Evolutionary conservation across 2,888 invertebrate genomes (phyloP), one percentile per base, ranked within the genome.

Genomic region (Matsumyia berberina): DNA sequence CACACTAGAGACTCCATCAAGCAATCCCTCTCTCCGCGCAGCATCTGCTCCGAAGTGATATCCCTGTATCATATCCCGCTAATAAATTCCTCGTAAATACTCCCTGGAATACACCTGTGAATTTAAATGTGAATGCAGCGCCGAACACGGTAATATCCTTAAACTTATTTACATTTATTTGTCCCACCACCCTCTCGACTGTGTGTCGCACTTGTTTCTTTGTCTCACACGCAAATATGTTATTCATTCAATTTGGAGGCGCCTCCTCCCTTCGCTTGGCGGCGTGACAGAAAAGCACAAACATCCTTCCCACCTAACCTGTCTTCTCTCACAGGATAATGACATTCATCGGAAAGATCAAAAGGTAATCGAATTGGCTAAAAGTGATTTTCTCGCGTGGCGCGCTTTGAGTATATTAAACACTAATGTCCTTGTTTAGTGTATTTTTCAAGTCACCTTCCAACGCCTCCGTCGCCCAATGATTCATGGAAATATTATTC

Each of bases 301-400:
- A 24, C 24, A 24, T 24, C 4, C 24, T 24, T 24, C 24, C 24
- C 24, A 24, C 24, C 35, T 19, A 29, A 17, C 19, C 58, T 17
- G n/a, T 37, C 33, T 44, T n/a, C 44, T 42, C 29, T 11, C 17
- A n/a, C n/a, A 44, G 15, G 69, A 66, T 78, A 83, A 83, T 74
- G 51, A 67, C 73, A 83, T 83, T 83, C 79, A 83, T 83, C 69
- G 57, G 44, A 49, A 69, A 85, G 85, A 85, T 85, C 85, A 85
- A 85, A 85, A 74, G 67, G 80, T 85, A 79, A 85, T 80, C 70
- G 80, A 85, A 85, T 85, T 85, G 80, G 80, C 80, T 80, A 70
- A 76, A 85, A 85, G 58, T 76, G 85, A 83, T 83, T 78, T 78
- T 79, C 62, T 79, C 35, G 35, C 69, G 35, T 37, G 46, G 49